phyloP scores from a whole-genome alignment of 2,888 invertebrate genomes.

The Meganola albula region DNA sequence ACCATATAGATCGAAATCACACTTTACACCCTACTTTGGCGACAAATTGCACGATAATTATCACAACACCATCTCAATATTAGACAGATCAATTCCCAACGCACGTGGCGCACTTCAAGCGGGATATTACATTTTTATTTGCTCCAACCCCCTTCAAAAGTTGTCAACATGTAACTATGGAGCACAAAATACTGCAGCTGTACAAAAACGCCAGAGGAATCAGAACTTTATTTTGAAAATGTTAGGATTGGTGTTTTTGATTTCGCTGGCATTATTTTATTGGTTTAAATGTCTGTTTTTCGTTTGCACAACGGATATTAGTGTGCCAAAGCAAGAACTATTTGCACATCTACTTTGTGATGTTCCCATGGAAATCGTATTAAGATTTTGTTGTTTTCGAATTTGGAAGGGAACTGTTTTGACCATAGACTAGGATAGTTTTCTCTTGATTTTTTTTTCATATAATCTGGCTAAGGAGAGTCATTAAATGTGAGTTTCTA shows the following conservation, averaged over 20 bases:
- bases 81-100: conserved; percentile 38
- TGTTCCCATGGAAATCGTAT: conserved; percentile 59
- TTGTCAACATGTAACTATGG: conserved; percentile 70
- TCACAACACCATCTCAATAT: conserved; percentile 67
- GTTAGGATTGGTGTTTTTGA: not conserved
- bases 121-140: conserved; percentile 74
- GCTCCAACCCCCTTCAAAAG: conserved; percentile 59
- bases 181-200: conserved; percentile 3
- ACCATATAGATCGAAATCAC: no score
- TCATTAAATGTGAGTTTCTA: no score
- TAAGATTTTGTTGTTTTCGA: conserved; percentile 48
- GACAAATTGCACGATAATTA: conserved; percentile 66
- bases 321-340: conserved; percentile 47
- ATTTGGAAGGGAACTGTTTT: no score
- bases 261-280: not conserved
- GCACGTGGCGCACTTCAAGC: conserved; percentile 54
- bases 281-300: conserved; percentile 37
- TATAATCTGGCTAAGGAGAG: no score
- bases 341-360: conserved; percentile 54
- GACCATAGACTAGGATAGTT: no score
- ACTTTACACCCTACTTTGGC: conserved; percentile 30
- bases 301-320: conserved; percentile 65
- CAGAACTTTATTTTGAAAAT: not conserved
- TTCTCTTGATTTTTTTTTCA: no score
- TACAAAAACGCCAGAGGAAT: conserved; percentile 2